Percentiles rank a stretch among this genome's conserved stretches.
Conservation (phyloP, 2,113 vertebrate species). For the Halichoeres trimaculatus region DNA sequence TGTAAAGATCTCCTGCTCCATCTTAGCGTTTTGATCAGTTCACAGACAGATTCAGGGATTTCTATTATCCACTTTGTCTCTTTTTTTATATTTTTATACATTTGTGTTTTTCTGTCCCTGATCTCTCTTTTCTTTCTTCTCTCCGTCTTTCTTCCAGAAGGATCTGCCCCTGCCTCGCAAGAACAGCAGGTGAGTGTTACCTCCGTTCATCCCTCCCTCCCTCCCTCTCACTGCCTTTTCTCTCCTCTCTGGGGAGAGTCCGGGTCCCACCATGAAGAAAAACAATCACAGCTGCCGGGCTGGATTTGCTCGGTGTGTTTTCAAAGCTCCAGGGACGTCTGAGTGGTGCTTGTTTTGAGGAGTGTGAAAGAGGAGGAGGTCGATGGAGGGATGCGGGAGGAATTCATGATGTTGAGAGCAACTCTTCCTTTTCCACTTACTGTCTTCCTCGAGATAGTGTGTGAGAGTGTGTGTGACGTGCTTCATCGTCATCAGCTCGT, state of each 20-base stretch:
- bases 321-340: constrained; percentile 16
- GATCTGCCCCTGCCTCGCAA: constrained; percentile 86
- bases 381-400: constrained; percentile 21
- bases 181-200: constrained; percentile 84
- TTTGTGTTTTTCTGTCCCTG: constrained; percentile 48
- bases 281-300: constrained; percentile 20
- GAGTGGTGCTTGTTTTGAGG: constrained; percentile 15
- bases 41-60: no score
- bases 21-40: no score
- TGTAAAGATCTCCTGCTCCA: no score
- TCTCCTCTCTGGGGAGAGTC: constrained; percentile 14
- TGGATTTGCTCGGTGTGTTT: constrained; percentile 21
- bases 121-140: constrained; percentile 47
- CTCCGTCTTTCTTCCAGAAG: constrained; percentile 77
- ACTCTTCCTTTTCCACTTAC: constrained; percentile 5
- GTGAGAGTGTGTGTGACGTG: not conserved
- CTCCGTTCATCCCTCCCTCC: not conserved
- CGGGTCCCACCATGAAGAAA: constrained; percentile 1
- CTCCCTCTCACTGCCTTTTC: not conserved
- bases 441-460: not conserved
- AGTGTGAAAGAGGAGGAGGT: constrained; percentile 28
- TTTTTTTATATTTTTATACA: no score
- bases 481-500: not conserved
- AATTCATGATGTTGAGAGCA: constrained; percentile 75
- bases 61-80: no score